phyloP scores from a whole-genome alignment of 2,113 vertebrate genomes.

The Gallinago media region DNA sequence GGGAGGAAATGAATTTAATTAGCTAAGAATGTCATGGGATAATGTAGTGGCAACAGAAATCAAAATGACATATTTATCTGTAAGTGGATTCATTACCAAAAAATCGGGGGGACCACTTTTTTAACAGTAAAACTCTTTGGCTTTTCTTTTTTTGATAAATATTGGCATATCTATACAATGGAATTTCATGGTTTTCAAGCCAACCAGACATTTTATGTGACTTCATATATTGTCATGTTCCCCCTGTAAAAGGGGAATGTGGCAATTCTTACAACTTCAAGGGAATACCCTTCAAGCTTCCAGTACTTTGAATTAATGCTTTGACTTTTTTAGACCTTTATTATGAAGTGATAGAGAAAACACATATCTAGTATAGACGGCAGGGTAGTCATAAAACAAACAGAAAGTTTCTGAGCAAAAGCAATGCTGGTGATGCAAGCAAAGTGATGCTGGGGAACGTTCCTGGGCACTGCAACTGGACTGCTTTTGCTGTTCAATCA shows the following conservation, averaged over 20 bases:
- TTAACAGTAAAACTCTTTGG: background rate
- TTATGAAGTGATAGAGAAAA: background rate
- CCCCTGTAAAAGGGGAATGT: background rate
- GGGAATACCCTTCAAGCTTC: background rate
- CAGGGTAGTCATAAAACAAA: background rate
- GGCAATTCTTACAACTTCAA: background rate
- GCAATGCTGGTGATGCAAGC: background rate
- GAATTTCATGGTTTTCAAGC: background rate
- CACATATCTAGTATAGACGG: background rate
- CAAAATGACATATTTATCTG: background rate
- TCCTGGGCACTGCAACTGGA: background rate
- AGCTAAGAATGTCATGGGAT: background rate
- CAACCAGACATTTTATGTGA: background rate
- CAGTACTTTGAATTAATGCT: background rate
- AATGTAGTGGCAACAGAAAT: background rate
- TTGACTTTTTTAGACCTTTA: background rate
- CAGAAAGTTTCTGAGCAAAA: background rate
- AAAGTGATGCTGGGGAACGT: background rate
- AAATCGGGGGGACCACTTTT: background rate
- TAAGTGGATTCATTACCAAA: background rate
- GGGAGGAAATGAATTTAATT: background rate
- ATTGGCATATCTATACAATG: background rate
- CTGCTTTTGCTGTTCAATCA: background rate
- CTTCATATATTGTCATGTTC: background rate
- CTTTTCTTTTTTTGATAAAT: background rate